Base-by-base conservation (phyloP, 2,113 vertebrate species). In the Zosterops hypoxanthus region DNA sequence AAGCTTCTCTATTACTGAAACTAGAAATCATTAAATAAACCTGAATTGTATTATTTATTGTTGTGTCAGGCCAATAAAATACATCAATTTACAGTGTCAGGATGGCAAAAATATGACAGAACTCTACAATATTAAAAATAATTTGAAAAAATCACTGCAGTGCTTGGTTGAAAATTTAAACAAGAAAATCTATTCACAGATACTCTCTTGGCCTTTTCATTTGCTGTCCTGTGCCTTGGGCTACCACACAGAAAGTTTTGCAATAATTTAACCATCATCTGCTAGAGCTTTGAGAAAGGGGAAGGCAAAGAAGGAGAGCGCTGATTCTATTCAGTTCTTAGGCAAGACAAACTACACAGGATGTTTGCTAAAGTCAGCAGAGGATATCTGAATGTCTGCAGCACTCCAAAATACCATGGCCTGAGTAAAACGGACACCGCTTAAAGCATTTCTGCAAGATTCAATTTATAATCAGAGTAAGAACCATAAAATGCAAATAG, bases 1-100 rank as follows among this genome's bases (percentile, higher is more conserved):
- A 92, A 91, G 79, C 55, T 92, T 87, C 90, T 55, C 59, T 69
- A 68, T 44, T n/a, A 41, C 60, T 80, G 71, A 78, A 94, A 96
- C 65, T 34, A 90, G 82, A 93, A 96, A 94, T 93, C 61, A 88
- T 88, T 96, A 92, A 83, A 90, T 71, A 94, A 92, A 96, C 88
- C 34, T 25, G 49, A 87, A 79, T 69, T 68, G 56, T 84, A 88
- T 91, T 92, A 96, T 95, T 97, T 93, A 92, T 86, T 85, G 77
- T 94, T 95, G 83, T 79, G 61, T 94, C 65, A n/a, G 53, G 71
- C 72, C 72, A 87, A 90, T 78, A 91, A 89, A 88, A 93, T 56
- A 56, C 60, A 82, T 90, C 76, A 68, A 50, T 23, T 83, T 92
- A 82, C 41, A 84, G 61, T 44, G 72, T 44, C 3, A 0, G n/a